Evolutionary conservation across 2,888 invertebrate species (phyloP).

Genomic region (Tuta absoluta): DNA sequence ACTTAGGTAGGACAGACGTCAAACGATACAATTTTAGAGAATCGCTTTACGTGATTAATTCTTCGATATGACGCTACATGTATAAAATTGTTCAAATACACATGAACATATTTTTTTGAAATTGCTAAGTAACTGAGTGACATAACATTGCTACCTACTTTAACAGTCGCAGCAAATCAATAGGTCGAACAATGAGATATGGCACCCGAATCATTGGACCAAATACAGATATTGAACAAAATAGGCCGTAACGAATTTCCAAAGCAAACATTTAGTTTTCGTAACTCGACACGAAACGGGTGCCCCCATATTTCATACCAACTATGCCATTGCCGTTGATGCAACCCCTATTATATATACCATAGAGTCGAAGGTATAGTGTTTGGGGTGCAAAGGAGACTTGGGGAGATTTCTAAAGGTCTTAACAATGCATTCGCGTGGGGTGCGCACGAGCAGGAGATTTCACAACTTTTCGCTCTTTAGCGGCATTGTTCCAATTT

Average conservation of each 20-base stretch:
- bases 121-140: neutral
- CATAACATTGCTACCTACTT: neutral
- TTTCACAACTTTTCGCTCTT: slow-evolving; percentile 80
- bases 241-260: slow-evolving; percentile 77
- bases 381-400: slow-evolving; percentile 18
- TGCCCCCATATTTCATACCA: slow-evolving; percentile 55
- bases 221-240: slow-evolving; percentile 58
- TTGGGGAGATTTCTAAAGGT: slow-evolving; percentile 45
- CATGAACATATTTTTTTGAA: neutral
- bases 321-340: slow-evolving; percentile 6
- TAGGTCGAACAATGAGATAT: slow-evolving; percentile 47
- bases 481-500: slow-evolving; percentile 77
- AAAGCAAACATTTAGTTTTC: slow-evolving; percentile 75
- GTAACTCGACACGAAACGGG: slow-evolving; percentile 72
- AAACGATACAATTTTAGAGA: no score
- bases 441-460: slow-evolving; percentile 69
- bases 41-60: no score
- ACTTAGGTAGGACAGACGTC: no score
- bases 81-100: no score
- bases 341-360: slow-evolving; percentile 4
- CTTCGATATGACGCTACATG: no score
- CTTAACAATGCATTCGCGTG: slow-evolving; percentile 62
- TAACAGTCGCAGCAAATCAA: neutral
- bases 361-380: slow-evolving; percentile 23
- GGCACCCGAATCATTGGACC: slow-evolving; percentile 64